Evolutionary conservation across 1,140 invertebrate species (phyloP), one percentile per base, ranked within the genome.

Genomic region (Drosophila equinoxialis): DNA sequence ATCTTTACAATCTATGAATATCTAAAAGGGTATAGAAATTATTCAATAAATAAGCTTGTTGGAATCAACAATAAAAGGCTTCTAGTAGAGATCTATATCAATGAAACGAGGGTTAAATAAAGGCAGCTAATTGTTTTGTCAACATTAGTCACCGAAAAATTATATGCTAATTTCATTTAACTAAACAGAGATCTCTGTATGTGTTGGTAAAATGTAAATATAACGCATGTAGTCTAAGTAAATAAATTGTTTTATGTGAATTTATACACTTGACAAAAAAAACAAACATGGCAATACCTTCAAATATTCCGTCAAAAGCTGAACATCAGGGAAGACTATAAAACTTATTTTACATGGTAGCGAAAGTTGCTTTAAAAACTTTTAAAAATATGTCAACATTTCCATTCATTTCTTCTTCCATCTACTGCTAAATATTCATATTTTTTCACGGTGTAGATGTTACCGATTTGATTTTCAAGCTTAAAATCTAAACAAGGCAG

Each of bases 61-160:
- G 45, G 17, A 51, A 23, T 11, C 1, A 6, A 30, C 5, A 51
- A 23, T 6, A 51, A 51, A 23, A 51, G 45, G 2, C 17, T 51
- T 48, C 45, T 51, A 51, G 4, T 20, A 51, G 3, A 51, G 45
- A 51, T 51, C 17, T 51, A 8, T 20, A 59, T 59, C 57, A 37
- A n/a, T 59, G 17, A 51, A 51, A 23, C 45, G 45, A 51, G 57
- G 57, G 57, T 59, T 59, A 63, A 66, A 68, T 73, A 60, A 61
- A 68, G 58, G 62, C 42, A 74, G 77, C 78, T 83, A 83, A 83
- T 83, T 74, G 63, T 78, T 74, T 75, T 80, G 78, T 78, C 77
- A 83, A 81, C 71, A 80, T 77, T 64, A 70, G 60, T 65, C 67
- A 59, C 39, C 48, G 61, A 61, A 72, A 30, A 72, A 60, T 70